These are phyloP conservation scores for Penaeus monodon DNA, from an alignment of 2,888 invertebrate genomes.

Conservation along the genomic window DNA sequence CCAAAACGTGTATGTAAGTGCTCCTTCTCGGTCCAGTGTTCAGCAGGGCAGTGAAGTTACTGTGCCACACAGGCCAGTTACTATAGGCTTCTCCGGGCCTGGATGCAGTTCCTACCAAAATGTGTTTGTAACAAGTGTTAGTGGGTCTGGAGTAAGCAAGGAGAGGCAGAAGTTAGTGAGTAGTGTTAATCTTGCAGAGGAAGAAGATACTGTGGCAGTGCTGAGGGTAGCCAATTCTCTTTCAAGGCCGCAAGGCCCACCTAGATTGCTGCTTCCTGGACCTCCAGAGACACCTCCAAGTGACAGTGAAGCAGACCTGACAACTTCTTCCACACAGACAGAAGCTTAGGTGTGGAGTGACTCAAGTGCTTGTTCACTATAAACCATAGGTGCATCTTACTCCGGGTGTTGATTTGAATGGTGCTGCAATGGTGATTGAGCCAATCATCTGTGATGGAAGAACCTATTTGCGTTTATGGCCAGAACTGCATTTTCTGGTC, in stretches of 20 bases:
- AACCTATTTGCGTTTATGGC: no score
- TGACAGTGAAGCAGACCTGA: constrained; percentile 1
- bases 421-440: no score
- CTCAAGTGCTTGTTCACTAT: no score
- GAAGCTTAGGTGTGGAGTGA: no score
- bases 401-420: no score
- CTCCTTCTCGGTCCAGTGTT: not conserved
- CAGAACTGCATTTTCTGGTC: no score
- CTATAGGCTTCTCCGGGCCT: no score
- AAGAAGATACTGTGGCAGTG: not conserved
- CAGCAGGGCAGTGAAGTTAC: constrained; percentile 15
- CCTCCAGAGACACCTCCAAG: constrained; percentile 36
- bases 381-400: no score
- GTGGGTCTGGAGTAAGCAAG: not conserved
- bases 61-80: no score
- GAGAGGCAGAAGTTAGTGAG: constrained; percentile 3
- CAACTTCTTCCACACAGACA: no score
- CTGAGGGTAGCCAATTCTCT: not conserved
- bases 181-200: not conserved
- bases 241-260: constrained; percentile 9
- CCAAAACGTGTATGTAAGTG: constrained; percentile 39
- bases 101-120: no score
- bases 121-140: not conserved
- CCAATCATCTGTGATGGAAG: no score
- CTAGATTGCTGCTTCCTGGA: constrained; percentile 28